phyloP scores from a whole-genome alignment of 2,888 invertebrate genomes.

The Bembecia ichneumoniformis region DNA sequence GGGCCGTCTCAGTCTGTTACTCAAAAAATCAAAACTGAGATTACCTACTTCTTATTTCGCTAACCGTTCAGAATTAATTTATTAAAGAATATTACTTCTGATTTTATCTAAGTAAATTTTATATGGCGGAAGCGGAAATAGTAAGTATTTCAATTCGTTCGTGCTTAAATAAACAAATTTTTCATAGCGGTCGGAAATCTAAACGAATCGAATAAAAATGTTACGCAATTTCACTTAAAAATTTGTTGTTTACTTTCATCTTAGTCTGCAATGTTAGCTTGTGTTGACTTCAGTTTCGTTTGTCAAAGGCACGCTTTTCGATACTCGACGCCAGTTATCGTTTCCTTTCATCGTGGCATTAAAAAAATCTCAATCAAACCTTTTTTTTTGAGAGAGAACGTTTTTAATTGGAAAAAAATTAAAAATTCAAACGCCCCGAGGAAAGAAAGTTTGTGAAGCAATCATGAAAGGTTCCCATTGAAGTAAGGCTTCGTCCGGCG shows the following conservation, averaged over 20 bases:
- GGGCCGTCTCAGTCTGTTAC: too few relatives aligned
- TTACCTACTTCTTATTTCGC: too few relatives aligned
- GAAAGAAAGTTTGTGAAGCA: conserved; percentile 16
- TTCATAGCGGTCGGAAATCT: too few relatives aligned
- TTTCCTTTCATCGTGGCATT: neutral
- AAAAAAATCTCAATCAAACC: neutral
- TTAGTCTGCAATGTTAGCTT: conserved; percentile 13
- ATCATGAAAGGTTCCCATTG: conserved; percentile 30
- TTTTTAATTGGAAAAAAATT: conserved; percentile 8
- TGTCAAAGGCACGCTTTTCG: neutral
- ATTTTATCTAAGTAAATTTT: too few relatives aligned
- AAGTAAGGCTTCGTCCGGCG: conserved; percentile 18
- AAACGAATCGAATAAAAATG: too few relatives aligned
- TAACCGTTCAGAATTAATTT: too few relatives aligned
- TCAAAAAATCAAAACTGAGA: too few relatives aligned
- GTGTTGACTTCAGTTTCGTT: conserved; percentile 2
- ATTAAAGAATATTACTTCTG: too few relatives aligned
- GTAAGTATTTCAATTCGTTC: neutral
- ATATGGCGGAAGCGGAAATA: too few relatives aligned
- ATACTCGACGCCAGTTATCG: neutral
- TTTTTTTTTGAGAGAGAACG: neutral
- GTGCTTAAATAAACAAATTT: too few relatives aligned
- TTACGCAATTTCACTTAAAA: too few relatives aligned
- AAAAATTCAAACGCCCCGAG: conserved; percentile 8
- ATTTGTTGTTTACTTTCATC: conserved; percentile 14